Percentiles rank a stretch among this genome's conserved stretches.
These are phyloP conservation scores for Amaurobius ferox DNA, from an alignment of 2,888 invertebrate genomes.

Conservation along the genomic window DNA sequence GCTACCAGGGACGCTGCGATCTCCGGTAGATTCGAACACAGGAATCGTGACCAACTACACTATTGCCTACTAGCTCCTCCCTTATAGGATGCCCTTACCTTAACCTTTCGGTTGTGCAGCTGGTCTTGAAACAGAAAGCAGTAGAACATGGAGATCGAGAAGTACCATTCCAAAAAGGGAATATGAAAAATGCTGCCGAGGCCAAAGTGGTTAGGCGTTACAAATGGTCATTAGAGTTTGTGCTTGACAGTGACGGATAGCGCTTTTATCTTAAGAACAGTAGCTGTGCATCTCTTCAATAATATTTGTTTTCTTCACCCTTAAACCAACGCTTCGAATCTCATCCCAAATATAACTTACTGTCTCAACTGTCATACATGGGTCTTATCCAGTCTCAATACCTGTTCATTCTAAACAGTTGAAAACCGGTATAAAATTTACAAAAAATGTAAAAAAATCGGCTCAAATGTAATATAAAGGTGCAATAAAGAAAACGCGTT, in stretches of 20 bases:
- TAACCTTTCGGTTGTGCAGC: constrained; percentile 42
- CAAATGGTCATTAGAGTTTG: constrained; percentile 64
- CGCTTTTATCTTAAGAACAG: constrained; percentile 56
- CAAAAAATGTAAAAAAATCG: too few species aligned
- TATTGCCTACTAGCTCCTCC: constrained; percentile 46
- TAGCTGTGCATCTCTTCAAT: constrained; percentile 24
- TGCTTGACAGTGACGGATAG: constrained; percentile 49
- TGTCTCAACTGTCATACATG: too few species aligned
- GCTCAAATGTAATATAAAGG: too few species aligned
- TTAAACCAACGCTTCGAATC: background rate
- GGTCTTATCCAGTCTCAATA: too few species aligned
- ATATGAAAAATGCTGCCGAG: constrained; percentile 60
- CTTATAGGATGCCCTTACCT: constrained; percentile 35
- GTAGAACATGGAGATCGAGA: constrained; percentile 41
- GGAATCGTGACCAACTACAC: constrained; percentile 56
- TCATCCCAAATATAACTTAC: background rate
- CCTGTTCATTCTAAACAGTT: too few species aligned
- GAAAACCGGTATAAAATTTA: too few species aligned
- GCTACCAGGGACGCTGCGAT: constrained; percentile 30
- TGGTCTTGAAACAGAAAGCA: constrained; percentile 23
- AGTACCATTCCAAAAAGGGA: constrained; percentile 48
- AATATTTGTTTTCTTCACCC: constrained; percentile 33
- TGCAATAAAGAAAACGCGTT: too few species aligned
- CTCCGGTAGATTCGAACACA: constrained; percentile 34
- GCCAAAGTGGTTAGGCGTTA: constrained; percentile 61